phyloP scores from a whole-genome alignment of 2,113 vertebrate species.

The Lethenteron reissneri region DNA sequence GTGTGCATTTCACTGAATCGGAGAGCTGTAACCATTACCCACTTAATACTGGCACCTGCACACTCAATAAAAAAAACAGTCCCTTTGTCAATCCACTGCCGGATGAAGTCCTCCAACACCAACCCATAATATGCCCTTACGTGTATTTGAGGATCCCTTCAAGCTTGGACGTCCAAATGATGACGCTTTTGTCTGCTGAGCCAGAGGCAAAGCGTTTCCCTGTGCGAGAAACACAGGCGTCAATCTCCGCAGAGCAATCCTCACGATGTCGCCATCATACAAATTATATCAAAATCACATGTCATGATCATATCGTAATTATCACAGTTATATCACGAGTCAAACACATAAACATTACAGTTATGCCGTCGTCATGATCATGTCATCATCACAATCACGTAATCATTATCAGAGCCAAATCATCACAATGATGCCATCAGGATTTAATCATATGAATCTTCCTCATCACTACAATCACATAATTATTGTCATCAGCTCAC shows the following conservation, averaged over 20 bases:
- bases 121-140: conserved; percentile 28
- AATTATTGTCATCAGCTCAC: conserved; percentile 20
- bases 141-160: conserved; percentile 97
- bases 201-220: conserved; percentile 92
- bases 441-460: too few relatives aligned
- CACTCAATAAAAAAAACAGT: too few relatives aligned
- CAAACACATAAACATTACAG: not conserved
- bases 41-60: too few relatives aligned
- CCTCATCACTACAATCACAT: not conserved
- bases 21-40: not conserved
- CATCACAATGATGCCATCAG: too few relatives aligned
- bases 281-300: too few relatives aligned
- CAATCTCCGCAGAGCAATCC: too few relatives aligned
- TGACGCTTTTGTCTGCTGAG: conserved; percentile 89
- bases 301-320: not conserved
- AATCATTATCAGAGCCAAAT: too few relatives aligned
- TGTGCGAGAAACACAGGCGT: conserved; percentile 13
- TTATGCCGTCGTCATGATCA: not conserved
- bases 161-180: conserved; percentile 93
- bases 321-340: not conserved
- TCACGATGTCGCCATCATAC: too few relatives aligned
- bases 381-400: not conserved
- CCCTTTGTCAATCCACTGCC: too few relatives aligned
- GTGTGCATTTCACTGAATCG: too few relatives aligned
- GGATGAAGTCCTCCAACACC: not conserved